phyloP scores from a whole-genome alignment of 1,140 invertebrate species.

The Homalodisca vitripennis region DNA sequence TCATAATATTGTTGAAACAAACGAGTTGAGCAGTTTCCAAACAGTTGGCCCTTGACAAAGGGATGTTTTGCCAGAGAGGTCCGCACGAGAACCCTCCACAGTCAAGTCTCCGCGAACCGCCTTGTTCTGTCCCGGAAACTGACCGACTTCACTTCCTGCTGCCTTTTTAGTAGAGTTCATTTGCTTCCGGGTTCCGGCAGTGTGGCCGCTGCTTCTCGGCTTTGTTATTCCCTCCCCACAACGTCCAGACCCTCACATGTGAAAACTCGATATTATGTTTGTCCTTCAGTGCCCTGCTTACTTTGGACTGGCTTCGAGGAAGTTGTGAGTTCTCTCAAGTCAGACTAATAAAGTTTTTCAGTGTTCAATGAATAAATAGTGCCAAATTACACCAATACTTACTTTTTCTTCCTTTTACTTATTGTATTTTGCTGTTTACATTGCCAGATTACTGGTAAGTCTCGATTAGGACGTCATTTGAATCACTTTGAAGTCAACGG shows the following conservation, averaged over 20 bases:
- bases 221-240: constrained; percentile 7
- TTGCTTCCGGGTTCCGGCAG: constrained; percentile 12
- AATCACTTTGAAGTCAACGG: too few relatives aligned
- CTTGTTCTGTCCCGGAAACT: constrained; percentile 1
- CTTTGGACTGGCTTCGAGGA: neutral
- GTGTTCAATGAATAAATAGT: too few relatives aligned
- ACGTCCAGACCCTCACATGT: neutral
- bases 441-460: too few relatives aligned
- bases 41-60: constrained; percentile 2
- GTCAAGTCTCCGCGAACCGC: neutral
- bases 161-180: constrained; percentile 9
- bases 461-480: too few relatives aligned
- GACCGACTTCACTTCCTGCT: neutral
- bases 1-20: too few relatives aligned
- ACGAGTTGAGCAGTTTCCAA: constrained; percentile 10
- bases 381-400: too few relatives aligned
- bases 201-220: neutral
- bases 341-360: too few relatives aligned
- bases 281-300: neutral
- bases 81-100: constrained; percentile 1
- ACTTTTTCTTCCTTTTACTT: too few relatives aligned
- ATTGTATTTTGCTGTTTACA: too few relatives aligned
- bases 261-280: neutral
- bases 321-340: neutral
- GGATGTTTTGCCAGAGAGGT: neutral